Base-by-base conservation (phyloP, 2,888 invertebrate genomes). In the Amphipoea lucens region DNA sequence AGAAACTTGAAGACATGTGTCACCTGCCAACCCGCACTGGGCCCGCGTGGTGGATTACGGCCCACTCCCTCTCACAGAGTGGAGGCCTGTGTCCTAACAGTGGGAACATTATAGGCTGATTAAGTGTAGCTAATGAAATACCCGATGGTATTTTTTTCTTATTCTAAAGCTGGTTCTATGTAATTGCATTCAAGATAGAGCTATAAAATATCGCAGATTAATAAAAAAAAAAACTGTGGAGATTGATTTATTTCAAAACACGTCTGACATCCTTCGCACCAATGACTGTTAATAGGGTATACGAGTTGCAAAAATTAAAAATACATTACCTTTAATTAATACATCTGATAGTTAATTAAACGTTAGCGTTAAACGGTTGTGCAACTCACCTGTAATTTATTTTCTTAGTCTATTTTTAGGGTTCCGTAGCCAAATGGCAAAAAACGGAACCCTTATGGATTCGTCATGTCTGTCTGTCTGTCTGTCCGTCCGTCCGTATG, bases 321-420 rank as follows among this genome's bases (percentile, higher is more conserved):
- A 51, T n/a, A 84, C n/a, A 76, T 79, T 51, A 73, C 36, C 29
- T 12, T 54, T 67, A 80, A 80, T 80, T 75, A 42, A 79, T 67
- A 80, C 85, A 65, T 75, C 75, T 71, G 81, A 75, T 14, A 9
- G 45, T 76, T 87, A 73, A 76, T 85, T 80, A 71, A 79, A 70
- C 72, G 29, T 29, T 70, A 51, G 63, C 23, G 40, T 79, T 63
- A 87, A 84, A 87, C 74, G 71, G 71, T 73, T 51, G 81, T 80
- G 36, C 20, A 23, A 72, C 54, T 9, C n/a, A 40, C 51, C 62
- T 63, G 36, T 79, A 62, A 84, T 87, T 87, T 65, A 65, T 73
- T 29, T 57, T 11, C 40, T 62, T 66, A 20, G 6, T 62, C 14
- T 40, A 23, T 60, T 69, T 78, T n/a, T n/a, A n/a, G n/a, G n/a